Evolutionary conservation across 2,888 invertebrate genomes (phyloP).

Genomic region (Ectemnius lituratus): DNA sequence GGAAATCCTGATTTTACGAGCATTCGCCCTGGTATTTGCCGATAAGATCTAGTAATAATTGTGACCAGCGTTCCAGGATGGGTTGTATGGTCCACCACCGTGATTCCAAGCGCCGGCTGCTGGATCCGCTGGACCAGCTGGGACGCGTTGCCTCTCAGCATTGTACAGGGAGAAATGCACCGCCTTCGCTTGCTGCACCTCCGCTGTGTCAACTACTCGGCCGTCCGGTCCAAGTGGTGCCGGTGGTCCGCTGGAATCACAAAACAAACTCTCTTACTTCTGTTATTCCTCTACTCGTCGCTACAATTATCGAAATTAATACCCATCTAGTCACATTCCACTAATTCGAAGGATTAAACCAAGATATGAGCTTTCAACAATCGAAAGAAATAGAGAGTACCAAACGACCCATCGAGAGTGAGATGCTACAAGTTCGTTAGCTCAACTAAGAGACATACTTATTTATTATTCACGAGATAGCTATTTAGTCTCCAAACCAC

Average conservation of each 20-base stretch:
- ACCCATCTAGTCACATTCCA: no score
- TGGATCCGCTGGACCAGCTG: slow-evolving; percentile 62
- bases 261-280: background rate
- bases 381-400: no score
- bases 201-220: slow-evolving; percentile 75
- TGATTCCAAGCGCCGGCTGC: slow-evolving; percentile 49
- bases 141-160: slow-evolving; percentile 65
- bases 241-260: slow-evolving; percentile 71
- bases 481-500: no score
- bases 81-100: slow-evolving; percentile 1
- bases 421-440: no score
- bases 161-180: slow-evolving; percentile 74
- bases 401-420: no score
- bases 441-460: no score
- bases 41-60: slow-evolving; percentile 52
- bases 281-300: no score
- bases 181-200: slow-evolving; percentile 76
- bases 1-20: background rate
- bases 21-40: background rate
- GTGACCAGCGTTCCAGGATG: slow-evolving; percentile 6
- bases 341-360: no score
- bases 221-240: slow-evolving; percentile 75
- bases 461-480: no score
- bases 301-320: no score
- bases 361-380: no score